Evolutionary conservation across 2,888 invertebrate genomes (phyloP).

Genomic region (Tetragonisca angustula): DNA sequence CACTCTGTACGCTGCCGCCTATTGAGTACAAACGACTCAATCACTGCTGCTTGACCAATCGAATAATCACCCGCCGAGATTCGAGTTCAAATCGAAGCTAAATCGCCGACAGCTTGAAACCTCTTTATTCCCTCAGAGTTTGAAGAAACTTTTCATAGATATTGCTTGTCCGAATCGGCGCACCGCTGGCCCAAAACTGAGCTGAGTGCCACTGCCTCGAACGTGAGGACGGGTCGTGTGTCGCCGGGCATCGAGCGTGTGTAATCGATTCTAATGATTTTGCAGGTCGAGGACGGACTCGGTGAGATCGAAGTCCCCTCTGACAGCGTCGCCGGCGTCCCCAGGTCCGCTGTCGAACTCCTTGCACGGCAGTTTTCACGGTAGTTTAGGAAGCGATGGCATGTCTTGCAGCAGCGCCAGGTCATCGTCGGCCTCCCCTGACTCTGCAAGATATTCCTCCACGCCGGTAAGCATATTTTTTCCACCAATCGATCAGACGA

Average conservation of each 20-base stretch:
- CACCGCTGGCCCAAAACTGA: constrained; percentile 14
- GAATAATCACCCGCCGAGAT: not conserved
- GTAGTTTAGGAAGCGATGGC: constrained; percentile 83
- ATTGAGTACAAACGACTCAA: not conserved
- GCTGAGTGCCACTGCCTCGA: constrained; percentile 34
- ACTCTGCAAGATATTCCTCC: constrained; percentile 82
- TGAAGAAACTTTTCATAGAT: constrained; percentile 23
- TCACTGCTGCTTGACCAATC: constrained; percentile 16
- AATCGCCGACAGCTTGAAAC: constrained; percentile 8
- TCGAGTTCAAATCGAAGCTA: not conserved
- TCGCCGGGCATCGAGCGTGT: constrained; percentile 34
- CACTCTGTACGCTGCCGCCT: not conserved
- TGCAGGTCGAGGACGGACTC: constrained; percentile 82
- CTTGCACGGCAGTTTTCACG: constrained; percentile 82
- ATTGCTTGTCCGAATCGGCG: constrained; percentile 47
- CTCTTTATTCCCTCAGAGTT: constrained; percentile 6
- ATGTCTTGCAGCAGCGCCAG: constrained; percentile 83
- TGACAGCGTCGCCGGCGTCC: constrained; percentile 82
- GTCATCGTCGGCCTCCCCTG: constrained; percentile 82
- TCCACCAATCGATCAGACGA: not conserved
- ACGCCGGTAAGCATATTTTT: constrained; percentile 75
- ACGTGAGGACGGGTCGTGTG: constrained; percentile 29
- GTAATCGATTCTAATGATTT: constrained; percentile 50
- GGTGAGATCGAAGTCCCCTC: constrained; percentile 82
- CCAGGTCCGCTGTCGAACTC: constrained; percentile 81